phyloP scores from a whole-genome alignment of 2,113 vertebrate genomes.

The Anhinga rufa region DNA sequence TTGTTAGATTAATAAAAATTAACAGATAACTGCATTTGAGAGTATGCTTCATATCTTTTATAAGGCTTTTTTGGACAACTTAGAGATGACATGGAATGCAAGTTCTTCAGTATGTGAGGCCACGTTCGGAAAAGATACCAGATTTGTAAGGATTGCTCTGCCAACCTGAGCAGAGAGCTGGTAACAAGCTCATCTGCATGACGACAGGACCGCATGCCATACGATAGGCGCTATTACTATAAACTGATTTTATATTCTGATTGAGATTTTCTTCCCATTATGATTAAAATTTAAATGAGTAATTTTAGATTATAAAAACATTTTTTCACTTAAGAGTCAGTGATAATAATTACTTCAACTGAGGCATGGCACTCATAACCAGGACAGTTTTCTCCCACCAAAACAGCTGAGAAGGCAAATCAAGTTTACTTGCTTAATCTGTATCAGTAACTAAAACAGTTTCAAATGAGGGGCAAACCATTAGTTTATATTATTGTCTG shows the following conservation, averaged over 20 bases:
- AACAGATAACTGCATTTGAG: not conserved
- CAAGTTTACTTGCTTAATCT: constrained; percentile 1
- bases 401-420: constrained; percentile 25
- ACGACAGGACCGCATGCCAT: not conserved
- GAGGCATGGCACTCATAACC: not conserved
- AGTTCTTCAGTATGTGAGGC: not conserved
- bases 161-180: not conserved
- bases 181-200: not conserved
- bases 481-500: not conserved
- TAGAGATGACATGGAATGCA: not conserved
- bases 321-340: not conserved
- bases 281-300: not conserved
- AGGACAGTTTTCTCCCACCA: constrained; percentile 1
- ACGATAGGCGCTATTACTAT: not conserved
- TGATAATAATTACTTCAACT: not conserved
- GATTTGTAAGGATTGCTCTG: not conserved
- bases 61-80: not conserved
- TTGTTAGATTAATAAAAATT: not conserved
- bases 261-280: not conserved
- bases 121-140: not conserved
- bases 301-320: not conserved
- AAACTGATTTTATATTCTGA: not conserved
- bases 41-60: not conserved
- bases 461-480: constrained; percentile 23
- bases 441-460: constrained; percentile 38